Evolutionary conservation across 2,888 invertebrate genomes (phyloP), one percentile per base, ranked within the genome.

Genomic region (Drosophila neotestacea): DNA sequence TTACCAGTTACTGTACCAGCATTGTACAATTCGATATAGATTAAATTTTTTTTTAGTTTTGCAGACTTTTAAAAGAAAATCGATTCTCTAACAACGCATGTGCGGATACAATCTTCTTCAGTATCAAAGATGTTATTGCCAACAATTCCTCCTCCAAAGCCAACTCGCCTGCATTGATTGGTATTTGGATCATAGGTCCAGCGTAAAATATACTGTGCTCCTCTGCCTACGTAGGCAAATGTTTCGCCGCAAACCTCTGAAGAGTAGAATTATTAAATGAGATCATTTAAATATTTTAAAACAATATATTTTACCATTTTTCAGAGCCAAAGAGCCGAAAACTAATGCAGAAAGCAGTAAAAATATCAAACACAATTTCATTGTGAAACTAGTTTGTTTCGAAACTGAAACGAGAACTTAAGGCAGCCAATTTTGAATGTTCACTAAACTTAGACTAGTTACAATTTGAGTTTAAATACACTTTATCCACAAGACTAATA

Each of bases 81-180:
- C 13, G 0, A 4, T 48, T 22, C 22, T 22, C 22, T 22, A 22
- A 3, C 47, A 0, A 48, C 47, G 13, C 47, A 48, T 3, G 32
- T 2, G 3, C 30, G 4, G 47, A 48, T 10, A 48, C 47, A 48
- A 32, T 30, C 32, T 10, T 32, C 32, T 48, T 48, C n/a, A 5
- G 47, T 32, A 32, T 48, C 47, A 16, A 48, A 48, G 10, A 48
- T 48, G 16, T 48, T 48, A 6, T 48, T 32, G 13, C 13, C 10
- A 9, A n/a, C 4, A 4, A 48, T 22, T 22, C 22, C 10, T 32
- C 16, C 47, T 5, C 13, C 16, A 30, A 16, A 48, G 7, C 47
- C 47, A 16, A 13, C n/a, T 1, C 30, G 13, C 13, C 13, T 10
- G 30, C 47, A 48, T 16, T 30, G 16, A 48, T 48, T 48, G 32